These are phyloP conservation scores for Eurois occulta DNA, from an alignment of 2,888 invertebrate genomes.

Conservation along the genomic window DNA sequence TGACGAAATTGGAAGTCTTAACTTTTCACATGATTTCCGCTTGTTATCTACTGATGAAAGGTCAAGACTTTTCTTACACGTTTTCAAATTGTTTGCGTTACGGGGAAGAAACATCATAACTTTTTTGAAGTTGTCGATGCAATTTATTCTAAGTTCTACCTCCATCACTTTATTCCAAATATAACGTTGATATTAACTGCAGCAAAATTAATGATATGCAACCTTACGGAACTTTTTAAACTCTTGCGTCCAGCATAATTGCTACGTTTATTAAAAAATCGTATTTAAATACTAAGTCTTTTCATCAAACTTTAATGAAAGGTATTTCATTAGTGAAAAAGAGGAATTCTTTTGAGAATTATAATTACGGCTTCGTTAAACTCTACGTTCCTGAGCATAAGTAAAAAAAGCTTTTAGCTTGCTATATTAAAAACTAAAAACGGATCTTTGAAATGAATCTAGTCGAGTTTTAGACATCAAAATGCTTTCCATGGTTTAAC, in stretches of 20 bases:
- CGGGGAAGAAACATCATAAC: not conserved
- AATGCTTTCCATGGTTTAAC: conserved; percentile 36
- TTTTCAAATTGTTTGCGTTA: not conserved
- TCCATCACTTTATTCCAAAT: not conserved
- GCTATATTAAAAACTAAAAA: conserved; percentile 82
- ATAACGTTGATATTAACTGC: not conserved
- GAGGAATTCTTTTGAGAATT: conserved; percentile 82
- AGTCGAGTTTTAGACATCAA: conserved; percentile 34
- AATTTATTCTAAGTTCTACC: not conserved
- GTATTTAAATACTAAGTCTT: conserved; percentile 65
- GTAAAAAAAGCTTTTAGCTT: conserved; percentile 82
- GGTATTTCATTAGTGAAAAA: conserved; percentile 81
- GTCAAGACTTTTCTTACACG: not conserved
- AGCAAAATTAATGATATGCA: conserved; percentile 14
- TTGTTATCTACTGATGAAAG: not conserved
- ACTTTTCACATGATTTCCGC: conserved; percentile 38
- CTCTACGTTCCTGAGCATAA: conserved; percentile 82
- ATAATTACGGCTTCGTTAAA: conserved; percentile 87
- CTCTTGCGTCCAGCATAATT: conserved; percentile 44
- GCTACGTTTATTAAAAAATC: conserved; percentile 56
- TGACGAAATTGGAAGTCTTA: conserved; percentile 28
- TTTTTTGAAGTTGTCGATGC: not conserved
- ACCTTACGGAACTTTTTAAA: conserved; percentile 29
- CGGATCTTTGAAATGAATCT: conserved; percentile 71
- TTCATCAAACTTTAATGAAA: conserved; percentile 81